Evolutionary conservation across 2,888 invertebrate genomes (phyloP), one percentile per base, ranked within the genome.

Genomic region (Kuschelorhynchus macadamiae): DNA sequence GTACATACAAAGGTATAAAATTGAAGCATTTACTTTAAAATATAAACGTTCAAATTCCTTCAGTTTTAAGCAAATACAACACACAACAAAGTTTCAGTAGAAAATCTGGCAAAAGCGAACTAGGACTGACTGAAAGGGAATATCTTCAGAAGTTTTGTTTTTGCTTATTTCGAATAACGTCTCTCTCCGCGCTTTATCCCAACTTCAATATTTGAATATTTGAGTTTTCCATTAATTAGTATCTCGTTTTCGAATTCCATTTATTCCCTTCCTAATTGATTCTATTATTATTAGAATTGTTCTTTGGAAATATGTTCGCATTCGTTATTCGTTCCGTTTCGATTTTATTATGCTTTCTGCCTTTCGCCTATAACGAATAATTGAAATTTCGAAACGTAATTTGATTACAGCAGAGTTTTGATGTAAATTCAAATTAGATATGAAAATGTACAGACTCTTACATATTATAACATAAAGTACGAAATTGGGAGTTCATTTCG

Each of bases 221-320:
- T 80, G 80, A 79, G 77, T 79, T 79, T 79, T 80, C 79, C 80
- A 80, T 80, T 80, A 81, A 80, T 80, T 79, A 79, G 77, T 78
- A 80, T 79, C 78, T 78, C 77, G 78, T 79, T 78, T 78, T 78
- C 79, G 77, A 78, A 79, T 80, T 77, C 77, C 77, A 78, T 79
- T 76, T 77, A 78, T 76, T 70, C 75, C 74, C 75, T 75, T 79
- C 77, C 78, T 80, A 80, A 80, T 80, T 80, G 80, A 81, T 81
- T 80, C 76, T 76, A 80, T 80, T 77, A 75, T 77, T 75, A 76
- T 76, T 77, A 73, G 74, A 71, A 76, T 78, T 77, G 75, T 76
- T 73, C 73, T 68, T 71, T 67, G 56, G 62, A 74, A 73, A 76
- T 64, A 60, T 67, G 55, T 67, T 60, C 67, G 61, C 53, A 30